Conservation (phyloP, 2,888 invertebrate species). For the Epinotia demarniana region DNA sequence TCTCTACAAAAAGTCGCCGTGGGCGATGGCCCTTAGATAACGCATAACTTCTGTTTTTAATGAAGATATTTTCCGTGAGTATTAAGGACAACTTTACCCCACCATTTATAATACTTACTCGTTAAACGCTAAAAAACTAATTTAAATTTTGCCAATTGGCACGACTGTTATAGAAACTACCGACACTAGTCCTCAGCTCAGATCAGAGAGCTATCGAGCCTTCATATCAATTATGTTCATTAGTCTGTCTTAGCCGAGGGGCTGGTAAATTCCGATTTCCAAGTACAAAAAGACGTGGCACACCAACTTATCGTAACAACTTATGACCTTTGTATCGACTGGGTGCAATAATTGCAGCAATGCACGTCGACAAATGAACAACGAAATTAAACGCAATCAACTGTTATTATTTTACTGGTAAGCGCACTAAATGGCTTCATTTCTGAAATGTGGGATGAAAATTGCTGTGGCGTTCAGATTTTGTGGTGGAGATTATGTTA, state of each 20-base stretch:
- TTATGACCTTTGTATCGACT: not conserved
- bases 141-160: slow-evolving; percentile 29
- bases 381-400: slow-evolving; percentile 34
- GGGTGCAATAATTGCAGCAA: slow-evolving; percentile 20
- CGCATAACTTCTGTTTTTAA: too few species aligned
- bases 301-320: not conserved
- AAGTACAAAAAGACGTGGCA: not conserved
- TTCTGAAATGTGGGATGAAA: slow-evolving; percentile 4
- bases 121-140: slow-evolving; percentile 6
- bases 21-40: too few species aligned
- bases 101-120: not conserved
- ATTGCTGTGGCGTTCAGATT: slow-evolving; percentile 10
- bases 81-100: not conserved
- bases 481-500: not conserved
- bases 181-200: slow-evolving; percentile 47
- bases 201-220: slow-evolving; percentile 37
- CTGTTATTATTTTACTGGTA: slow-evolving; percentile 24
- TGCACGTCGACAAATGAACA: slow-evolving; percentile 35
- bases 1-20: too few species aligned
- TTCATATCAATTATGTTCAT: slow-evolving; percentile 47
- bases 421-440: slow-evolving; percentile 9
- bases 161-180: slow-evolving; percentile 51
- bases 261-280: slow-evolving; percentile 1
- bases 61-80: too few species aligned
- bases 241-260: slow-evolving; percentile 34